Base-by-base conservation (phyloP, 1,140 invertebrate genomes). In the Anthonomus grandis region DNA sequence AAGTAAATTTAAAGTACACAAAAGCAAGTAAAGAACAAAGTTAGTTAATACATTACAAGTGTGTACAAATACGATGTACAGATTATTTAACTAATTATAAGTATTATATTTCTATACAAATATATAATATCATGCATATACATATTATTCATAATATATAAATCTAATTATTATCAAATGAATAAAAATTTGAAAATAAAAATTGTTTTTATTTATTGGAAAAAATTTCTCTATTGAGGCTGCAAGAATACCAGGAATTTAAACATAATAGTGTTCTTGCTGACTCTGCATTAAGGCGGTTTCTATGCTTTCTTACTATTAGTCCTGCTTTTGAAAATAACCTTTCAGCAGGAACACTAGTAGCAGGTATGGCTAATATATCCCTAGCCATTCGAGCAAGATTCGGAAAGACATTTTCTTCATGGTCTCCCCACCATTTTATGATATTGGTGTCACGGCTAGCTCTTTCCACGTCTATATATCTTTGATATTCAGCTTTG, bases 351-450 rank as follows among this genome's bases (percentile, higher is more conserved):
- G 58, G 38, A 49, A 44, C 58, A 24, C 18, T 46, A 19, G 34
- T 37, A 18, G 51, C 58, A 18, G 52, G 58, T 19, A 37, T 60
- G 41, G 9, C 15, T 39, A 39, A 13, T 9, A 39, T 12, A 39
- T 39, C 37, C 9, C 37, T 12, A 9, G 58, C 58, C 58, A 60
- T 60, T 41, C 31, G 22, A 12, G 42, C 12, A n/a, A 60, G 41
- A 15, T 56, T 44, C 22, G 52, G 58, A 49, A 42, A 60, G 23
- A 50, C 36, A 21, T 48, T 56, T 50, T 56, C 58, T n/a, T n/a
- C n/a, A n/a, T n/a, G n/a, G 42, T 55, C 41, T n/a, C 44, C 18
- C n/a, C 46, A 56, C 58, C 52, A 60, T 52, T 60, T 34, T 56
- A 60, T 49, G 19, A 60, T 60, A 39, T 56, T 24, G 46, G 52